These are phyloP conservation scores for Myotis yumanensis DNA, from an alignment of 2,113 vertebrate species.

Conservation along the genomic window DNA sequence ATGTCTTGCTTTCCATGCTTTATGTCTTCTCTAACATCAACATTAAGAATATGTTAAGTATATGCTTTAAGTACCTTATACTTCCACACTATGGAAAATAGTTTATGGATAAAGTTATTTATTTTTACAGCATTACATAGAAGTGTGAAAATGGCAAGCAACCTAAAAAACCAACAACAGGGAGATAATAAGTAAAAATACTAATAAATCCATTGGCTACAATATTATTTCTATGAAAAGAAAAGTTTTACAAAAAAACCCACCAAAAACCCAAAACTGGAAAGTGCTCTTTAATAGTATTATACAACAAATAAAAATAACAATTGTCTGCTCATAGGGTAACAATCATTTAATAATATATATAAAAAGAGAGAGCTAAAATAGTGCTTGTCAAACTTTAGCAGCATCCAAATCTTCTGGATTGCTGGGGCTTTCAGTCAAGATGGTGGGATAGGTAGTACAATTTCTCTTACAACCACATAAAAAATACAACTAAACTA, in stretches of 20 bases:
- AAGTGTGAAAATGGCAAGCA: not conserved
- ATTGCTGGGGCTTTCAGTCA: not conserved
- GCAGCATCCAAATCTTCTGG: not conserved
- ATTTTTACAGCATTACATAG: not conserved
- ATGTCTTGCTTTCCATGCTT: not conserved
- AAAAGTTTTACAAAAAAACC: too few species aligned
- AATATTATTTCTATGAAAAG: not conserved
- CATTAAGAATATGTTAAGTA: not conserved
- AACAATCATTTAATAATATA: not conserved
- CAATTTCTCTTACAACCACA: not conserved
- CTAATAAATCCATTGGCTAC: not conserved
- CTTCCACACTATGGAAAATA: not conserved
- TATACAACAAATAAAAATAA: not conserved
- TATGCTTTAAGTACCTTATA: not conserved
- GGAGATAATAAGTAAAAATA: not conserved
- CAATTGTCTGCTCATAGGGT: not conserved
- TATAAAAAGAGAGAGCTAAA: not conserved
- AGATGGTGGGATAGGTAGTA: not conserved
- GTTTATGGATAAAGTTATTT: not conserved
- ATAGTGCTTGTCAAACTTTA: not conserved
- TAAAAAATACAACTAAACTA: not conserved
- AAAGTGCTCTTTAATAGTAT: not conserved
- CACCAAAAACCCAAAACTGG: not conserved
- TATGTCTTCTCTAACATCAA: not conserved
- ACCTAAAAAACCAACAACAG: not conserved